Evolutionary conservation across 2,888 invertebrate species (phyloP).

Genomic region (Dichetophora obliterata): DNA sequence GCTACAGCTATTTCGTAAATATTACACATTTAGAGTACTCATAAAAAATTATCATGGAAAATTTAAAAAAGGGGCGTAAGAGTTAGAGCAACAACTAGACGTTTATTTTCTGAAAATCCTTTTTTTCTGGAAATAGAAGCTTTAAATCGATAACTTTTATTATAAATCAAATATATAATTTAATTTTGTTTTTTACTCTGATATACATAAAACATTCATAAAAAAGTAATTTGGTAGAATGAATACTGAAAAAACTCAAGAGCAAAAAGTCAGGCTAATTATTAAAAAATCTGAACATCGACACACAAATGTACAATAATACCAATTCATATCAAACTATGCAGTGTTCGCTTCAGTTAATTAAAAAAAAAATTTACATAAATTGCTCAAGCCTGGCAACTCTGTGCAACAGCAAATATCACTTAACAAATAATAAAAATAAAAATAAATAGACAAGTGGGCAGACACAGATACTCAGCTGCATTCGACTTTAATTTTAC

Average conservation of each 20-base stretch:
- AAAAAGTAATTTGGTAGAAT: too few species aligned
- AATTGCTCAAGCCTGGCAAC: neutral
- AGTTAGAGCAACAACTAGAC: too few species aligned
- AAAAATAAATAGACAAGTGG: neutral
- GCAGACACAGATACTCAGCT: neutral
- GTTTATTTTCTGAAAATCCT: too few species aligned
- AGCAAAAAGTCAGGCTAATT: neutral
- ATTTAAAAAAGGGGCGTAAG: too few species aligned
- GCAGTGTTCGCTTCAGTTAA: slow-evolving; percentile 36
- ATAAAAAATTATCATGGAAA: too few species aligned
- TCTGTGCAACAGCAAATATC: neutral
- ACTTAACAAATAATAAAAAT: neutral
- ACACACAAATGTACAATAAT: neutral
- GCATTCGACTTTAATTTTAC: slow-evolving; percentile 24
- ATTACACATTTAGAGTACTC: too few species aligned
- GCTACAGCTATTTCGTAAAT: too few species aligned
- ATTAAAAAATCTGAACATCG: neutral
- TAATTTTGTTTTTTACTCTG: too few species aligned
- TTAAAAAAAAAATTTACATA: slow-evolving; percentile 15
- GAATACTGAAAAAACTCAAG: neutral
- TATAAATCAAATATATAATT: too few species aligned
- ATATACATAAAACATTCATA: too few species aligned
- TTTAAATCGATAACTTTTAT: too few species aligned
- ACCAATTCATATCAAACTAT: neutral
- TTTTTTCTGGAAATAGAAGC: too few species aligned